A percentile compares a stretch with the other conserved stretches of the same genome.
Evolutionary conservation across 1,140 invertebrate genomes (phyloP).

Genomic region (Conus ventricosus): DNA sequence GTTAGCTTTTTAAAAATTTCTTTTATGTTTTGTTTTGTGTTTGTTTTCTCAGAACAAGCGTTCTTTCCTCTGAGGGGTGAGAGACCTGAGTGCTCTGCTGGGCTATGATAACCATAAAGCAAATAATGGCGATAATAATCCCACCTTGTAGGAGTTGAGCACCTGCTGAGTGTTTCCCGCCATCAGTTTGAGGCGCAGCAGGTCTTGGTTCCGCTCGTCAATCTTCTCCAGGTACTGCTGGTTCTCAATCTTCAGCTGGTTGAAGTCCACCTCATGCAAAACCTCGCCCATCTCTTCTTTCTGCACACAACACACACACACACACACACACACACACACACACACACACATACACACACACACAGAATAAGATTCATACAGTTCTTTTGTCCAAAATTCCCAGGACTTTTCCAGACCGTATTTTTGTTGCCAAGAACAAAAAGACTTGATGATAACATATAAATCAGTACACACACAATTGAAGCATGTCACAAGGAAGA

Average conservation of each 20-base stretch:
- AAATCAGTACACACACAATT: no score
- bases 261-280: slow-evolving; percentile 75
- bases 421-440: no score
- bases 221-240: slow-evolving; percentile 75
- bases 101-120: background rate
- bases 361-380: background rate
- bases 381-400: no score
- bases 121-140: background rate
- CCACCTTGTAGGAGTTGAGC: slow-evolving; percentile 71
- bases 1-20: no score
- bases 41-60: no score
- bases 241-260: slow-evolving; percentile 75
- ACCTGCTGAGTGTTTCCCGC: slow-evolving; percentile 72
- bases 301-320: slow-evolving; percentile 47
- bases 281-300: slow-evolving; percentile 77
- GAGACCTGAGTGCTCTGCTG: background rate
- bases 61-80: no score
- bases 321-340: background rate
- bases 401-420: no score
- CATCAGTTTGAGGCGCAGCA: slow-evolving; percentile 73
- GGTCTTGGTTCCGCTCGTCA: slow-evolving; percentile 74
- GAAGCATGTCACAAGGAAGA: no score
- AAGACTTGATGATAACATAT: no score
- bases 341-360: background rate
- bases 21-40: no score